Percentiles rank a stretch among this genome's conserved stretches.
phyloP scores from a whole-genome alignment of 2,888 invertebrate genomes.

The Hypena proboscidalis region DNA sequence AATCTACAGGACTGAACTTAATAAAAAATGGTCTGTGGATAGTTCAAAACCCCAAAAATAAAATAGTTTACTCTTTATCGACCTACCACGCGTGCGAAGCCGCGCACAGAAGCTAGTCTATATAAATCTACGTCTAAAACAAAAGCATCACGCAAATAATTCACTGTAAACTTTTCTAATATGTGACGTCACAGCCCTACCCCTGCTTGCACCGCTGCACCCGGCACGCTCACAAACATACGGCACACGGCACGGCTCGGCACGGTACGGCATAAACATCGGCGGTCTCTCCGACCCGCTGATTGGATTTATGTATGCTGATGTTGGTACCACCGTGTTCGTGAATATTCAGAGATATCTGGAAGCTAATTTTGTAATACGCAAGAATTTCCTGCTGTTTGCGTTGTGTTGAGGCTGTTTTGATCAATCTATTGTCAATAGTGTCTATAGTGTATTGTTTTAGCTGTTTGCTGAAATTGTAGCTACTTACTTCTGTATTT shows the following conservation, averaged over 20 bases:
- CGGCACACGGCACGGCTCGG: constrained; percentile 38
- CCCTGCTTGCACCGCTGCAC: constrained; percentile 69
- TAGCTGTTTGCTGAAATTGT: too few relatives aligned
- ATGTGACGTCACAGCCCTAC: constrained; percentile 55
- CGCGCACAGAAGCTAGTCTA: too few relatives aligned
- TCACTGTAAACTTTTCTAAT: not conserved
- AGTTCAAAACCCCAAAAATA: too few relatives aligned
- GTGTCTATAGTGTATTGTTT: not conserved
- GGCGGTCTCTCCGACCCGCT: constrained; percentile 62
- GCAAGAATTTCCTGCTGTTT: constrained; percentile 23
- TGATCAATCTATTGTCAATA: not conserved
- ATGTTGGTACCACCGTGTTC: constrained; percentile 40
- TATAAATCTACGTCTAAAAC: too few relatives aligned
- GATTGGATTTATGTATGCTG: constrained; percentile 78
- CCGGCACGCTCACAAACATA: constrained; percentile 63
- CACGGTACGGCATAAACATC: constrained; percentile 58
- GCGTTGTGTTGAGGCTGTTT: constrained; percentile 2
- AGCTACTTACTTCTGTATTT: too few relatives aligned
- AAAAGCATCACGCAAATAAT: too few relatives aligned
- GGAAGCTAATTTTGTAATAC: constrained; percentile 34
- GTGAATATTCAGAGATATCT: constrained; percentile 45
- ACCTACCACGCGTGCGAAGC: too few relatives aligned
- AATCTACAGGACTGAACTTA: too few relatives aligned
- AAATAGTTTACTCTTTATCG: too few relatives aligned
- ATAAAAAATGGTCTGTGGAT: too few relatives aligned